These are phyloP conservation scores for Gila orcuttii DNA, from an alignment of 2,113 vertebrate genomes.

Conservation along the genomic window DNA sequence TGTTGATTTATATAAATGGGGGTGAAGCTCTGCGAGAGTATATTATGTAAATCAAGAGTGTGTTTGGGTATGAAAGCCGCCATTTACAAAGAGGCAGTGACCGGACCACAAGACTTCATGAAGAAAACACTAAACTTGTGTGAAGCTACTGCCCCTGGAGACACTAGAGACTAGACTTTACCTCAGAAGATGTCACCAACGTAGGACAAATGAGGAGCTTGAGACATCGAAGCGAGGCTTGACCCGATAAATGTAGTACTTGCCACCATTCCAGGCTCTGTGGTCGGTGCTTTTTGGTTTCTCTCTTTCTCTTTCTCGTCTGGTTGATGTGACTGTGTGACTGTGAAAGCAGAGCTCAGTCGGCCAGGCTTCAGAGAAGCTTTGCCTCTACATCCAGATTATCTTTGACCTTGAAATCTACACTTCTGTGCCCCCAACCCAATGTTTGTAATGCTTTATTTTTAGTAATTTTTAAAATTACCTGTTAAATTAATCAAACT, in stretches of 20 bases:
- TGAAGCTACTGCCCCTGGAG: conserved; percentile 60
- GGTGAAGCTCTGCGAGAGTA: conserved; percentile 51
- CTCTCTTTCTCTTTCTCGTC: neutral
- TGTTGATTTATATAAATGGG: conserved; percentile 49
- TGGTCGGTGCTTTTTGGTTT: conserved; percentile 1
- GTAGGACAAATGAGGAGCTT: neutral
- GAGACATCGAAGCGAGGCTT: neutral
- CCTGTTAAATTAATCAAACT: conserved; percentile 80
- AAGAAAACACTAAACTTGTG: conserved; percentile 58
- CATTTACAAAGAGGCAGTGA: neutral
- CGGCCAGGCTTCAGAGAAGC: conserved; percentile 16
- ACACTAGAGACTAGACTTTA: conserved; percentile 40
- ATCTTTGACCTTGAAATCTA: conserved; percentile 46
- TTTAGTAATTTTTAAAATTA: conserved; percentile 77
- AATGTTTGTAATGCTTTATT: conserved; percentile 79
- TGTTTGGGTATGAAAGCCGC: conserved; percentile 20
- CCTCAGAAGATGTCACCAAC: conserved; percentile 6
- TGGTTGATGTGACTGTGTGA: conserved; percentile 8
- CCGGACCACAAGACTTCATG: conserved; percentile 11
- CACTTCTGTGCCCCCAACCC: conserved; percentile 58
- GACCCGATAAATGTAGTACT: conserved; percentile 15
- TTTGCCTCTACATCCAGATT: conserved; percentile 44
- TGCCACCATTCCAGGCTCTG: neutral
- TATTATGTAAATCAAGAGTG: conserved; percentile 54
- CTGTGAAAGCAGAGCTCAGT: neutral